Evolutionary conservation across 2,888 invertebrate genomes (phyloP).

Genomic region (Meliscaeva auricollis): DNA sequence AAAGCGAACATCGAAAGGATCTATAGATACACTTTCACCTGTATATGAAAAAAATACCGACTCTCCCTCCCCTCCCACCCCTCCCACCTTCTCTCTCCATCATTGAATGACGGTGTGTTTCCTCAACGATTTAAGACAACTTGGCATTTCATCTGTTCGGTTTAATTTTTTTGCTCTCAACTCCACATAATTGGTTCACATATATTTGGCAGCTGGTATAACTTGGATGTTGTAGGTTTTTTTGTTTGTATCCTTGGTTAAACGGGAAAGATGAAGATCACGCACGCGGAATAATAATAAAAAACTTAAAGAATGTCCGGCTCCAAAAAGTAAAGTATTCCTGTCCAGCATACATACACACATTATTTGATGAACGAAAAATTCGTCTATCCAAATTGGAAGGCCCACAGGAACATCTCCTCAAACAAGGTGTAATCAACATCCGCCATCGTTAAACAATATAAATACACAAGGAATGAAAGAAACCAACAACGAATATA

Average conservation of each 20-base stretch:
- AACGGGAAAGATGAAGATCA: slow-evolving; percentile 54
- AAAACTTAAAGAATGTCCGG: slow-evolving; percentile 46
- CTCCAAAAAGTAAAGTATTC: slow-evolving; percentile 24
- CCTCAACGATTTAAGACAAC: slow-evolving; percentile 35
- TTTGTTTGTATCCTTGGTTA: slow-evolving; percentile 22
- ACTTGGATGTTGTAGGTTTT: not conserved
- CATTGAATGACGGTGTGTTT: not conserved
- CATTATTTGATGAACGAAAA: slow-evolving; percentile 27
- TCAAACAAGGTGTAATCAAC: slow-evolving; percentile 79
- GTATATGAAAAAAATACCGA: not conserved
- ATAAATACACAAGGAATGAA: slow-evolving; percentile 20
- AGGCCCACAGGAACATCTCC: slow-evolving; percentile 68
- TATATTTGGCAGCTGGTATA: slow-evolving; percentile 64
- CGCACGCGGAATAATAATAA: slow-evolving; percentile 28
- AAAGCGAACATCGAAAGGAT: slow-evolving; percentile 73
- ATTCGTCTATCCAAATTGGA: slow-evolving; percentile 31
- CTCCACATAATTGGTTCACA: slow-evolving; percentile 62
- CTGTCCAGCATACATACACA: slow-evolving; percentile 2
- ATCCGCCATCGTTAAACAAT: slow-evolving; percentile 77
- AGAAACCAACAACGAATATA: too few relatives aligned
- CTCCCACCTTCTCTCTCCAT: not conserved
- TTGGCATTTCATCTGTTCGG: slow-evolving; percentile 53
- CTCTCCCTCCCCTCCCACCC: too few relatives aligned
- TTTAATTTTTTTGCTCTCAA: not conserved
- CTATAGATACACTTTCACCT: slow-evolving; percentile 70